Percentiles rank a stretch among this genome's conserved stretches.
Evolutionary conservation across 2,888 invertebrate genomes (phyloP).

Genomic region (Caenorhabditis becei): DNA sequence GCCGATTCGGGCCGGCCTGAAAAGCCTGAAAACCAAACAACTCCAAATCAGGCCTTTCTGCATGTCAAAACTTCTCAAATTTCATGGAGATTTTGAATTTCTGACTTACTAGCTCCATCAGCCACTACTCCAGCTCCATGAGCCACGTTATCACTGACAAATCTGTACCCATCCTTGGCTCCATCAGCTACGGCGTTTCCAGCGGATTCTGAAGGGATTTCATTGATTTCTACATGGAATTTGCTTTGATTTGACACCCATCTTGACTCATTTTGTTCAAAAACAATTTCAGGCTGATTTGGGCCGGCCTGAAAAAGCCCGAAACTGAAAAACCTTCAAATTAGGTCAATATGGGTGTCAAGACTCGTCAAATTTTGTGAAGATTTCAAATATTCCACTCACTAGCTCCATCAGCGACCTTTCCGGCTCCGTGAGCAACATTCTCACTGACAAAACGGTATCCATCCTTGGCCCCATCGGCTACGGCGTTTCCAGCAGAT

Average conservation of each 20-base stretch:
- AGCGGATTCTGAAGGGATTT: constrained; percentile 7
- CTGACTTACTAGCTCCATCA: constrained; percentile 32
- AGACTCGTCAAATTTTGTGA: neutral
- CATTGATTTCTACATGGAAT: neutral
- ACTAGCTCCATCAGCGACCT: constrained; percentile 21
- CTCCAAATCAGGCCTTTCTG: neutral
- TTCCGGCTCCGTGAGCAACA: constrained; percentile 43
- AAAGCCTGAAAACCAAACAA: neutral
- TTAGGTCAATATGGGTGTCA: neutral
- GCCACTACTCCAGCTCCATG: constrained; percentile 48
- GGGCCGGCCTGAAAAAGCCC: too few species aligned
- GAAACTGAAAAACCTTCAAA: neutral
- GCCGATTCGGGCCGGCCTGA: neutral
- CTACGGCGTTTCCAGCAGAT: constrained; percentile 24
- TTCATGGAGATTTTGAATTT: neutral
- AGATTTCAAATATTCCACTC: neutral
- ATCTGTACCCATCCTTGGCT: constrained; percentile 24
- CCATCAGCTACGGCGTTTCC: constrained; percentile 21
- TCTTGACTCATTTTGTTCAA: too few species aligned
- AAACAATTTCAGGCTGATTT: too few species aligned
- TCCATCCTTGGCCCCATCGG: constrained; percentile 32
- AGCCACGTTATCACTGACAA: constrained; percentile 34
- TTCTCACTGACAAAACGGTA: constrained; percentile 5
- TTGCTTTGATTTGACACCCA: constrained; percentile 1
- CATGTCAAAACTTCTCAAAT: neutral